Evolutionary conservation across 2,113 vertebrate genomes (phyloP).

Genomic region (Helogale parvula): DNA sequence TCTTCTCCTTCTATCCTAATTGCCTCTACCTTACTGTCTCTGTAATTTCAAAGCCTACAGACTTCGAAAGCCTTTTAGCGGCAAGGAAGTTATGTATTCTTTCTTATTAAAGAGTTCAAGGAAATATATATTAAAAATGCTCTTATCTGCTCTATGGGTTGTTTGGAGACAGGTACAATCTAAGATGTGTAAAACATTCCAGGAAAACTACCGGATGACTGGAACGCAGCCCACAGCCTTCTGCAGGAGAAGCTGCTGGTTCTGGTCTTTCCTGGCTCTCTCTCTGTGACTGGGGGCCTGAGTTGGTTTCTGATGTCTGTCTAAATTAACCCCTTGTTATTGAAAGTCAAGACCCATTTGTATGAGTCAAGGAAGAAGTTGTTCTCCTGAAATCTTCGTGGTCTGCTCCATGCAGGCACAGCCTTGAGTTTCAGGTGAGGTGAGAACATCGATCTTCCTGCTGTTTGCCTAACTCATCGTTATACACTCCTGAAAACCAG

Average conservation of each 20-base stretch:
- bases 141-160: background rate
- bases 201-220: background rate
- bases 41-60: background rate
- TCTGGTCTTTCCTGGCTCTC: background rate
- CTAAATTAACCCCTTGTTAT: constrained; percentile 60
- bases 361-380: constrained; percentile 43
- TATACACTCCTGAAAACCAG: constrained; percentile 20
- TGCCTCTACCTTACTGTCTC: background rate
- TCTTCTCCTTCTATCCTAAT: background rate
- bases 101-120: background rate
- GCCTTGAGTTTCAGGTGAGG: constrained; percentile 19
- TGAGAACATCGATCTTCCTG: constrained; percentile 49
- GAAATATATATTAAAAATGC: background rate
- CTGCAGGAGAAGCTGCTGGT: background rate
- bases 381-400: constrained; percentile 45
- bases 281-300: background rate
- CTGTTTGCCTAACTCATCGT: background rate
- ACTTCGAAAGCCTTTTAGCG: background rate
- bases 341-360: constrained; percentile 61
- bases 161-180: background rate
- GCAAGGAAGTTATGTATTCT: background rate
- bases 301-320: constrained; percentile 48
- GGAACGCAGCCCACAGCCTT: background rate
- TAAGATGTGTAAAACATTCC: background rate
- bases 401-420: background rate